These are phyloP conservation scores for Parelbella ahira DNA, from an alignment of 2,888 invertebrate genomes.

Conservation along the genomic window DNA sequence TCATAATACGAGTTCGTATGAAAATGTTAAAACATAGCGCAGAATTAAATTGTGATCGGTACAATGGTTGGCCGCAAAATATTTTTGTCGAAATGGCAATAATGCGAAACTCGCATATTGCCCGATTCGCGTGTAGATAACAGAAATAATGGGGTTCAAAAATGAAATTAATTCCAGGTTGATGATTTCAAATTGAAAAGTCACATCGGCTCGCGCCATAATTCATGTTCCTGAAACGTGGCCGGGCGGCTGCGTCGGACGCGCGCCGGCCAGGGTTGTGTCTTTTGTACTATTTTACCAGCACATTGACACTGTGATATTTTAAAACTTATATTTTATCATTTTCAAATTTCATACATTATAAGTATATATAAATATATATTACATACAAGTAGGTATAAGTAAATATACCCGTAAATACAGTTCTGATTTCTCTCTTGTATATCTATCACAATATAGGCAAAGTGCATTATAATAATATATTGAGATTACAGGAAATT, in stretches of 20 bases:
- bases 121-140: conserved; percentile 74
- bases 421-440: too few species aligned
- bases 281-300: conserved; percentile 22
- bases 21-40: conserved; percentile 19
- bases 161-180: conserved; percentile 81
- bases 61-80: conserved; percentile 62
- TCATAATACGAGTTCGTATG: too few species aligned
- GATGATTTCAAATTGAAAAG: conserved; percentile 82
- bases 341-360: too few species aligned
- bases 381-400: too few species aligned
- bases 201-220: conserved; percentile 80
- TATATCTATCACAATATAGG: too few species aligned
- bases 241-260: conserved; percentile 75
- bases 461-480: too few species aligned
- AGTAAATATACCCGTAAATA: too few species aligned
- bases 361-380: too few species aligned
- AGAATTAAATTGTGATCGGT: conserved; percentile 22
- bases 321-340: neutral
- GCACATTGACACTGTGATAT: neutral
- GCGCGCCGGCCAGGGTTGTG: conserved; percentile 61
- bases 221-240: conserved; percentile 80
- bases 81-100: conserved; percentile 72
- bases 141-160: conserved; percentile 81
- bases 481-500: too few species aligned
- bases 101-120: conserved; percentile 76